These are phyloP conservation scores for Brachionus paranguensis DNA, from an alignment of 1,140 invertebrate genomes.

Conservation along the genomic window DNA sequence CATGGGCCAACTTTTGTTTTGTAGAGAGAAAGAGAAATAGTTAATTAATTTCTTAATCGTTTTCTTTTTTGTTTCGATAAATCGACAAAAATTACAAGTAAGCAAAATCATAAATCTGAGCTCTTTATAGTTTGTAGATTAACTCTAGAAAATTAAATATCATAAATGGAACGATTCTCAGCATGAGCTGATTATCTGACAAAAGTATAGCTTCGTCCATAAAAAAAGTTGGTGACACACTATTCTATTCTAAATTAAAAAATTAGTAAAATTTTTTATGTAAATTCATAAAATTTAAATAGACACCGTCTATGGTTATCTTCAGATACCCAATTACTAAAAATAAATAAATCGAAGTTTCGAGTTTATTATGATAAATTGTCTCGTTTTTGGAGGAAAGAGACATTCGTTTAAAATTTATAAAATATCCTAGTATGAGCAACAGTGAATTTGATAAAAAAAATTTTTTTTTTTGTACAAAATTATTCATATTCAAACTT, in stretches of 20 bases:
- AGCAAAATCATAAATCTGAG: background rate
- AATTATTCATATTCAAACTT: slow-evolving; percentile 8
- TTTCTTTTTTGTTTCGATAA: background rate
- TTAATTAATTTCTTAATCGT: background rate
- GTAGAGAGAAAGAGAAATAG: background rate
- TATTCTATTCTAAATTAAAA: background rate
- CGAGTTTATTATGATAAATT: background rate
- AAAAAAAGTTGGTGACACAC: background rate
- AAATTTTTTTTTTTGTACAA: background rate
- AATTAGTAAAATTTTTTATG: background rate
- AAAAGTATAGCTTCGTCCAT: background rate
- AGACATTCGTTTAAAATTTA: background rate
- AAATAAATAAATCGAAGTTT: background rate
- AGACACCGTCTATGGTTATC: background rate
- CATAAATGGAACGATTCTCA: background rate
- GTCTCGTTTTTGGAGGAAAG: background rate
- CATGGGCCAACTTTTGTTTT: background rate
- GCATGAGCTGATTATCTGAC: background rate
- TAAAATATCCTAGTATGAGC: background rate
- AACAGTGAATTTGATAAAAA: background rate
- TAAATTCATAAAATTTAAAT: background rate
- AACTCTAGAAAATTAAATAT: background rate
- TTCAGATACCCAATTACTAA: background rate
- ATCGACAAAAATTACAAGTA: background rate
- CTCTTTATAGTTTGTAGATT: background rate